Percentiles rank a stretch among this genome's conserved stretches.
phyloP scores from a whole-genome alignment of 1,140 invertebrate species.

The Saccostrea glomerata region DNA sequence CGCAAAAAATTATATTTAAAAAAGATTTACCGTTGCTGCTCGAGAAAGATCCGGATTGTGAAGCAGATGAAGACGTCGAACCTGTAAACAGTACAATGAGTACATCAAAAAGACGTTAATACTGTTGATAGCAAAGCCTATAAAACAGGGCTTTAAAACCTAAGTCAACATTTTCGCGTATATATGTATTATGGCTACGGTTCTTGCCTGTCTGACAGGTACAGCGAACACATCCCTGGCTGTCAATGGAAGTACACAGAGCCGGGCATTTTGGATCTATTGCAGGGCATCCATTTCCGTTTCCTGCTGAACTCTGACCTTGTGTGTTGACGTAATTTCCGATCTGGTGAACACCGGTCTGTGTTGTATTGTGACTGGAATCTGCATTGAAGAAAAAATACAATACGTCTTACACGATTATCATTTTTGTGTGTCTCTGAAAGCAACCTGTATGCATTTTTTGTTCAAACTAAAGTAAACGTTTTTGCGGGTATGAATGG shows the following conservation, averaged over 20 bases:
- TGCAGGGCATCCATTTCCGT: slow-evolving; percentile 47
- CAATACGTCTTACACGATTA: too few relatives aligned
- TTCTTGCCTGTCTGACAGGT: slow-evolving; percentile 27
- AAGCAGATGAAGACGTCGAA: background rate
- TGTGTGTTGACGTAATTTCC: slow-evolving; percentile 37
- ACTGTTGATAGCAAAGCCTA: background rate
- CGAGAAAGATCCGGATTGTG: background rate
- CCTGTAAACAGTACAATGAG: background rate
- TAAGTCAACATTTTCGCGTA: too few relatives aligned
- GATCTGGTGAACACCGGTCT: slow-evolving; percentile 1
- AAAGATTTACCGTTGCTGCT: slow-evolving; percentile 7
- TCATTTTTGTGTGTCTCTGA: too few relatives aligned
- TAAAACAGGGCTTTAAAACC: background rate
- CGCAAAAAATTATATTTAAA: background rate
- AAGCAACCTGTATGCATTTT: too few relatives aligned
- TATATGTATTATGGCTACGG: too few relatives aligned
- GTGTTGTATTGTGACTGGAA: background rate
- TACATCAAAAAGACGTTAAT: background rate
- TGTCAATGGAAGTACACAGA: slow-evolving; percentile 39
- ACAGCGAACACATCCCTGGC: slow-evolving; percentile 48
- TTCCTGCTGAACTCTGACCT: background rate
- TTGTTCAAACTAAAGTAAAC: too few relatives aligned
- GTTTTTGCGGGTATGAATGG: too few relatives aligned
- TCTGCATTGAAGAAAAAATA: background rate
- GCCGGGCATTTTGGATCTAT: slow-evolving; percentile 43